A percentile compares a stretch with the other conserved stretches of the same genome.
Conservation (phyloP, 2,797 vertebrate species). For the Podargus strigoides region DNA sequence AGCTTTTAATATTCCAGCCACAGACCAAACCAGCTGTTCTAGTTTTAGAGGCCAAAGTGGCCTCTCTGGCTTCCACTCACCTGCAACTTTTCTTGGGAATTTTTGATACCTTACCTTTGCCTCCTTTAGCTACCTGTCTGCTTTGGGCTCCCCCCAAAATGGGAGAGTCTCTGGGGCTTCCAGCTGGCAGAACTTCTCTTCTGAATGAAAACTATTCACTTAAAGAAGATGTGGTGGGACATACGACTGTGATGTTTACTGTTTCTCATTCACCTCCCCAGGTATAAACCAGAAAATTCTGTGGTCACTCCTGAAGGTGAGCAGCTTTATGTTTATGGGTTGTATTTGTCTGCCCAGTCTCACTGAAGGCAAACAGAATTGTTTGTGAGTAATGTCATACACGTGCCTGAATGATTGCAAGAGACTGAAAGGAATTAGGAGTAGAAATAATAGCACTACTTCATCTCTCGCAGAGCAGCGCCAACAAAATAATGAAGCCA, state of each 20-base stretch:
- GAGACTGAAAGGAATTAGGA: slow-evolving; percentile 37
- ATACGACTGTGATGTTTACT: neutral
- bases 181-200: neutral
- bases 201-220: neutral
- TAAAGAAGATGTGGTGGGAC: neutral
- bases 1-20: neutral
- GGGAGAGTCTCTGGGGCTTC: neutral
- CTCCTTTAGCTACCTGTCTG: neutral
- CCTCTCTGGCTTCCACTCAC: neutral
- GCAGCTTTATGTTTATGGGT: neutral
- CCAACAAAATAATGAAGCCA: slow-evolving; percentile 55
- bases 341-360: neutral
- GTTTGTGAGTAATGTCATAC: slow-evolving; percentile 12
- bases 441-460: slow-evolving; percentile 51
- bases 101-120: neutral
- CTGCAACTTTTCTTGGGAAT: neutral
- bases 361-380: neutral
- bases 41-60: neutral
- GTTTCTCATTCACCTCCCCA: neutral
- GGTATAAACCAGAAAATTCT: neutral
- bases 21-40: neutral
- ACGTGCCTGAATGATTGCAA: slow-evolving; percentile 16
- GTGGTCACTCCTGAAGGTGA: neutral
- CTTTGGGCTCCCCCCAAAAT: neutral
- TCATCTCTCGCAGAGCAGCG: slow-evolving; percentile 11